Percentiles rank a stretch among this genome's conserved stretches.
These are phyloP conservation scores for Cryptus armator DNA, from an alignment of 2,888 invertebrate genomes.

Conservation along the genomic window DNA sequence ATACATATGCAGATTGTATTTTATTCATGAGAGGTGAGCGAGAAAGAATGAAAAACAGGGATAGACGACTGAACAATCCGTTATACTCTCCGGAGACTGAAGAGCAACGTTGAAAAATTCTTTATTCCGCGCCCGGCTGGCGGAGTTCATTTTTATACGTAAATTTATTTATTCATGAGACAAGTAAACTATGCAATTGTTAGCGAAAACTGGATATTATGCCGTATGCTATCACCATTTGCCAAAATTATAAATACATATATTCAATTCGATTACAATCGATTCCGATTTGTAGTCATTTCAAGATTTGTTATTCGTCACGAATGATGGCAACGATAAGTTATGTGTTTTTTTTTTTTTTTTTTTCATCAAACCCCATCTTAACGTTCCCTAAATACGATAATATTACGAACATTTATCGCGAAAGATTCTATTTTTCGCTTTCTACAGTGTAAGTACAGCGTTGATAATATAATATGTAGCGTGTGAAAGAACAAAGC, in stretches of 20 bases:
- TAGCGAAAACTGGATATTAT: background rate
- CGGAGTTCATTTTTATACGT: conserved; percentile 14
- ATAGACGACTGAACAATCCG: conserved; percentile 27
- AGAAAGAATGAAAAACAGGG: conserved; percentile 40
- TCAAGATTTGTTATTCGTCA: too few relatives aligned
- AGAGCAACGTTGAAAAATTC: conserved; percentile 4
- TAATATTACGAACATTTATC: background rate
- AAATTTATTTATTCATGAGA: conserved; percentile 33
- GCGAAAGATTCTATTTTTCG: conserved; percentile 4
- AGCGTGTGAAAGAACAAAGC: background rate
- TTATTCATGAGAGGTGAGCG: conserved; percentile 59
- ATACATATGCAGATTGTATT: conserved; percentile 67
- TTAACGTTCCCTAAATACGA: background rate
- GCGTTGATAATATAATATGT: background rate
- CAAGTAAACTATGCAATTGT: conserved; percentile 23
- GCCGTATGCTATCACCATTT: background rate
- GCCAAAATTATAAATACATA: background rate
- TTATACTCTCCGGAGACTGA: conserved; percentile 14
- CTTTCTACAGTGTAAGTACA: conserved; percentile 8
- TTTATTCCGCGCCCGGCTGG: conserved; percentile 14
- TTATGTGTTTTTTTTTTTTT: too few relatives aligned
- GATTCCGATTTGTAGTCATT: too few relatives aligned
- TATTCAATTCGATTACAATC: too few relatives aligned
- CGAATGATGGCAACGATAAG: too few relatives aligned
- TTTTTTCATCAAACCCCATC: too few relatives aligned